Evolutionary conservation across 2,888 invertebrate genomes (phyloP).

Genomic region (Atrina japonica): DNA sequence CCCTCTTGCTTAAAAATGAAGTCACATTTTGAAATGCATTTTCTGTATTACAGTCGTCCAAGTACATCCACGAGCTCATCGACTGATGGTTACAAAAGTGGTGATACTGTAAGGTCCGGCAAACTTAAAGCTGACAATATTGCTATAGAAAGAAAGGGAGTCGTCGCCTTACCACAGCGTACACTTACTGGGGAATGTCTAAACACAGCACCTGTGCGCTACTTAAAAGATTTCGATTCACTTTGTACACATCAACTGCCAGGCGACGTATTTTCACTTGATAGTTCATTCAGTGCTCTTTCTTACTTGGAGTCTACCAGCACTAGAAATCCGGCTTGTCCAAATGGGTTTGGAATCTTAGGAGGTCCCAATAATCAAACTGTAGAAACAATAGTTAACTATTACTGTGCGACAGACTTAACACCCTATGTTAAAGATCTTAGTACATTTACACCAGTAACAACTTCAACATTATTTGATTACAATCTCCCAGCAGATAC

Average conservation of each 20-base stretch:
- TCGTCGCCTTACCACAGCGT: constrained; percentile 70
- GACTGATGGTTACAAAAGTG: constrained; percentile 56
- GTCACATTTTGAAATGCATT: no score
- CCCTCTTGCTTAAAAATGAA: no score
- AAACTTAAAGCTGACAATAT: constrained; percentile 9
- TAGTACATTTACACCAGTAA: constrained; percentile 26
- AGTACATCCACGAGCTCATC: neutral
- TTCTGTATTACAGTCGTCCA: constrained; percentile 1
- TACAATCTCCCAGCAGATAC: constrained; percentile 47
- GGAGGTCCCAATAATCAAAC: constrained; percentile 44
- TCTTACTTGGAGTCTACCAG: constrained; percentile 64
- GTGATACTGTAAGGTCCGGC: constrained; percentile 56
- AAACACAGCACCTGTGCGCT: constrained; percentile 69
- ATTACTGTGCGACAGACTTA: constrained; percentile 51
- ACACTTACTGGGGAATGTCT: constrained; percentile 67
- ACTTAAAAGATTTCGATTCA: constrained; percentile 60
- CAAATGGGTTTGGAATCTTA: constrained; percentile 44
- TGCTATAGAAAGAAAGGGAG: constrained; percentile 38
- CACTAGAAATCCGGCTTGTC: constrained; percentile 51
- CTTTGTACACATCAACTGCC: constrained; percentile 63
- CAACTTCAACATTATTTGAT: constrained; percentile 45
- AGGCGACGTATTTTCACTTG: constrained; percentile 50
- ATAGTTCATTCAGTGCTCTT: constrained; percentile 67
- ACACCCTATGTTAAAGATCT: constrained; percentile 54
- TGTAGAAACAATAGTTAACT: constrained; percentile 58